phyloP scores from a whole-genome alignment of 2,113 vertebrate species.

The Erythrolamprus reginae region DNA sequence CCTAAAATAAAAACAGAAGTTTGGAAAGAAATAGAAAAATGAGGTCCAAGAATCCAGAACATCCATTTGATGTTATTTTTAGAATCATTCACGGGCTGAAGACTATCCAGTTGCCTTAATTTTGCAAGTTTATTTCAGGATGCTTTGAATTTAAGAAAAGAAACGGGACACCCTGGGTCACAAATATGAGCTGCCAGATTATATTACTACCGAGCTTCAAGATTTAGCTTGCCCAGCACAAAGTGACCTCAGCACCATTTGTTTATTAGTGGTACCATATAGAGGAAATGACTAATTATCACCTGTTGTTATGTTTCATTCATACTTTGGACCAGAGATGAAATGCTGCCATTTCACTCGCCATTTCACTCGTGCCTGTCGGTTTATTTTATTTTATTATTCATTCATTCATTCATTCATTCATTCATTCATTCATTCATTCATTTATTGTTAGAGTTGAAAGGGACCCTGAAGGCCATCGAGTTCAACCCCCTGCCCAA shows the following conservation, averaged over 20 bases:
- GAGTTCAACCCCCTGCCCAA: too few relatives aligned
- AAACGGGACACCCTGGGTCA: neutral
- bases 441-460: too few relatives aligned
- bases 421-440: too few relatives aligned
- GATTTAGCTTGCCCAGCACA: neutral
- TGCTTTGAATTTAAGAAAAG: slow-evolving; percentile 16
- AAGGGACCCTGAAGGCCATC: too few relatives aligned
- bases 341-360: too few relatives aligned
- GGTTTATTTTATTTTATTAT: too few relatives aligned
- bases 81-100: neutral
- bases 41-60: accelerated
- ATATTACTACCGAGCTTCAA: slow-evolving; percentile 5
- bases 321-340: neutral
- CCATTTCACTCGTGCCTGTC: too few relatives aligned
- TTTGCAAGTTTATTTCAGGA: slow-evolving; percentile 22
- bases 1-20: neutral
- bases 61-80: neutral
- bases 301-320: neutral
- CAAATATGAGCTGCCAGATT: neutral
- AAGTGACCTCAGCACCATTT: neutral
- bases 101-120: slow-evolving; percentile 10
- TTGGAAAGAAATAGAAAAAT: neutral
- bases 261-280: accelerated
- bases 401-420: too few relatives aligned
- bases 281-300: neutral